phyloP scores from a whole-genome alignment of 2,113 vertebrate species.

The Pipa parva region DNA sequence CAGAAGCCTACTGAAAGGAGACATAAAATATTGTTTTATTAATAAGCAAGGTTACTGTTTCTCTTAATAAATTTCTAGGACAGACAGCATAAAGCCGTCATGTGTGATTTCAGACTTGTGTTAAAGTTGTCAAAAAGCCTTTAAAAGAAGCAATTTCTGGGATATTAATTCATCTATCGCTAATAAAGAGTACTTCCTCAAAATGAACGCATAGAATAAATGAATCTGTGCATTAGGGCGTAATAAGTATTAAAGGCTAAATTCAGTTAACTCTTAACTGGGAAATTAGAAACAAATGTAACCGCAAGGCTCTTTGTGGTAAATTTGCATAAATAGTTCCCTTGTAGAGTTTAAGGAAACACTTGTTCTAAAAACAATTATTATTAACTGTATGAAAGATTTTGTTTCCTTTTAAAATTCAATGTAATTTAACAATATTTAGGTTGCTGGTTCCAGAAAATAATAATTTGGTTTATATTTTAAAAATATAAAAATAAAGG shows the following conservation, averaged over 20 bases:
- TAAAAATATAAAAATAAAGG: too few species aligned
- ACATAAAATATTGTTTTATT: slow-evolving; percentile 37
- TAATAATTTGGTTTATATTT: too few species aligned
- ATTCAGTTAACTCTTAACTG: slow-evolving; percentile 27
- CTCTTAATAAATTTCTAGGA: slow-evolving; percentile 32
- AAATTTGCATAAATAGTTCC: neutral
- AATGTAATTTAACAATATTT: too few species aligned
- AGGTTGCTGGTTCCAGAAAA: too few species aligned
- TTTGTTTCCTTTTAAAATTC: too few species aligned
- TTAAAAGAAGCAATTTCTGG: neutral
- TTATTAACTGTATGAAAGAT: too few species aligned
- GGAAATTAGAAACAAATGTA: slow-evolving; percentile 21
- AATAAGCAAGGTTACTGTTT: slow-evolving; percentile 29
- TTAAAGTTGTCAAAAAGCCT: slow-evolving; percentile 38
- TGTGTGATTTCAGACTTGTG: slow-evolving; percentile 26
- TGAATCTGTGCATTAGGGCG: slow-evolving; percentile 2
- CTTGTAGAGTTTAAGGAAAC: neutral
- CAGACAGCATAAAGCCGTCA: slow-evolving; percentile 9
- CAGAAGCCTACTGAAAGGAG: slow-evolving; percentile 24
- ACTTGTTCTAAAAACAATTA: slow-evolving; percentile 16
- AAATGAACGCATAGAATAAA: slow-evolving; percentile 16
- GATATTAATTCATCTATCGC: slow-evolving; percentile 18
- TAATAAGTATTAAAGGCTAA: slow-evolving; percentile 36
- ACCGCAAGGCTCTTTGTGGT: slow-evolving; percentile 10
- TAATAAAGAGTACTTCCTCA: slow-evolving; percentile 15